These are phyloP conservation scores for Vanessa cardui DNA, from an alignment of 2,888 invertebrate species.

Conservation along the genomic window DNA sequence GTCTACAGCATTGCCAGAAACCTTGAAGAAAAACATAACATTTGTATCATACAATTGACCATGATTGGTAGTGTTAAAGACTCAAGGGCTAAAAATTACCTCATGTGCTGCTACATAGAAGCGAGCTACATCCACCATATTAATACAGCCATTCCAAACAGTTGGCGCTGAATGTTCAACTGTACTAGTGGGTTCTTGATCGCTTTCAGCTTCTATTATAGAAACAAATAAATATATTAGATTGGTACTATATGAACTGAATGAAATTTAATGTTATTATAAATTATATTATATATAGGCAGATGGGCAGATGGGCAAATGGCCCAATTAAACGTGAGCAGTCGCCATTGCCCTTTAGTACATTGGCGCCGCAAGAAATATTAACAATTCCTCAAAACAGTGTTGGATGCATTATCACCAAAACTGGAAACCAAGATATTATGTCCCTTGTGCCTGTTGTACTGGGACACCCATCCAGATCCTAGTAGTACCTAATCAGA, in stretches of 20 bases:
- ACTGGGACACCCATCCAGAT: too few species aligned
- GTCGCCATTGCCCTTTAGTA: too few species aligned
- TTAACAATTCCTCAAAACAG: too few species aligned
- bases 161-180: conserved; percentile 81
- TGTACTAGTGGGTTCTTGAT: conserved; percentile 91
- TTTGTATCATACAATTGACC: neutral
- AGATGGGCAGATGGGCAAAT: too few species aligned
- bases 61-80: neutral
- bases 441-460: too few species aligned
- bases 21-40: conserved; percentile 52
- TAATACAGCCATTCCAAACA: conserved; percentile 92
- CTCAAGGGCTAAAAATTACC: conserved; percentile 66
- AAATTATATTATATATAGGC: too few species aligned
- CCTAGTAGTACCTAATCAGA: too few species aligned
- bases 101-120: conserved; percentile 92
- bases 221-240: conserved; percentile 10
- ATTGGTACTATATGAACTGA: neutral
- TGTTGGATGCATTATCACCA: too few species aligned
- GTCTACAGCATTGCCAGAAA: conserved; percentile 85
- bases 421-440: too few species aligned
- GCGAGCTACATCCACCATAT: conserved; percentile 95
- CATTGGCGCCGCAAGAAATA: too few species aligned
- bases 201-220: conserved; percentile 85
- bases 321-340: too few species aligned
- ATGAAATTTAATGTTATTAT: neutral